Percentiles rank a stretch among this genome's conserved stretches.
These are phyloP conservation scores for Vireo altiloquus DNA, from an alignment of 2,113 vertebrate genomes.

Conservation along the genomic window DNA sequence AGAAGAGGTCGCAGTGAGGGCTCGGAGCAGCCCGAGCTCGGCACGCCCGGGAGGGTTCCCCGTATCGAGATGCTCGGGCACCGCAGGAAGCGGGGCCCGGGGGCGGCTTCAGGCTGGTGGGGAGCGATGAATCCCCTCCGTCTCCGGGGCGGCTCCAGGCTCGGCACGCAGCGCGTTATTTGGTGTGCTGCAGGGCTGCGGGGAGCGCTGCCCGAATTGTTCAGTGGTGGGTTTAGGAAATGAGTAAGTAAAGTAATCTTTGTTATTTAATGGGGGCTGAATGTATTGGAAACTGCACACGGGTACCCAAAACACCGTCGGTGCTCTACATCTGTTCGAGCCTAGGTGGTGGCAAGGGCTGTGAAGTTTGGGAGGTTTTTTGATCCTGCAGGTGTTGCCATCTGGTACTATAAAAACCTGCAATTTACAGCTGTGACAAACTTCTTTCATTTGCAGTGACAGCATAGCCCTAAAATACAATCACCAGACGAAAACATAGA, in stretches of 20 bases:
- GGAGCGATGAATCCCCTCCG: background rate
- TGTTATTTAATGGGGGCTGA: rapidly evolving
- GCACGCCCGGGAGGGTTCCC: background rate
- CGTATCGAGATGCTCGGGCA: too few species aligned
- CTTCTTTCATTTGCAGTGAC: rapidly evolving
- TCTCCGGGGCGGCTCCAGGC: rapidly evolving
- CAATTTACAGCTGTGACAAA: background rate
- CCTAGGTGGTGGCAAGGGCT: background rate
- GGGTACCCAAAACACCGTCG: rapidly evolving
- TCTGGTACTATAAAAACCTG: too few species aligned
- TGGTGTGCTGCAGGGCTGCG: rapidly evolving
- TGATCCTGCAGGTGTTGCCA: background rate
- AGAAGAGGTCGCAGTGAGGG: background rate
- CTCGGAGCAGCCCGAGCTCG: background rate
- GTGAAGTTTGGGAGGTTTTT: background rate
- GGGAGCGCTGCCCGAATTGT: rapidly evolving
- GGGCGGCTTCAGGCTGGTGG: rapidly evolving
- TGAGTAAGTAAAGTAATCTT: too few species aligned
- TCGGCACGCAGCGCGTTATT: rapidly evolving
- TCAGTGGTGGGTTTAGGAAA: rapidly evolving
- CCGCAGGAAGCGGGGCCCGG: background rate
- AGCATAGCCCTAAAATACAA: too few species aligned
- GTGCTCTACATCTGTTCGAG: rapidly evolving
- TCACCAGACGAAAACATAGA: rapidly evolving
- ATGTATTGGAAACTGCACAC: rapidly evolving